phyloP scores from a whole-genome alignment of 2,888 invertebrate species.

The Parnassius glacialis region DNA sequence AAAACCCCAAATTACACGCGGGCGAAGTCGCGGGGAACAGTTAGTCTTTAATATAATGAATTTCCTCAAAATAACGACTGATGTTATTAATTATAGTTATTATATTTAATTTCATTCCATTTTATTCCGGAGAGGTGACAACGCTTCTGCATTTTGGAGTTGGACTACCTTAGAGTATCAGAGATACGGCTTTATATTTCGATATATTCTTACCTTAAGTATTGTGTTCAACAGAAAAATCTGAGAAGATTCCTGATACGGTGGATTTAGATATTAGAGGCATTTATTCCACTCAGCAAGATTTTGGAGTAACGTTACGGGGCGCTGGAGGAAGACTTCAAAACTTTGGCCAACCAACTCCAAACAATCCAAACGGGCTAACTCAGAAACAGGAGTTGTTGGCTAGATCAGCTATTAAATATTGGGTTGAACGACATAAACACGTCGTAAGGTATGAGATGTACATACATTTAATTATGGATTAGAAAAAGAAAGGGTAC shows the following conservation, averaged over 20 bases:
- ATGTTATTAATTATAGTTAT: no score
- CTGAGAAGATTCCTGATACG: slow-evolving; percentile 74
- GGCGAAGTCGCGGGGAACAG: no score
- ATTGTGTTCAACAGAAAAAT: slow-evolving; percentile 54
- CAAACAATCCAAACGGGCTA: slow-evolving; percentile 87
- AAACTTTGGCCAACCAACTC: slow-evolving; percentile 76
- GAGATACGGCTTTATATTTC: no score
- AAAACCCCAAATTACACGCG: no score
- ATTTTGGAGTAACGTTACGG: slow-evolving; percentile 88
- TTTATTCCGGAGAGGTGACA: no score
- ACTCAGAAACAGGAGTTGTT: slow-evolving; percentile 91
- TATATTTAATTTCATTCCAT: no score
- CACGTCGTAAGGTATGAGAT: slow-evolving; percentile 88
- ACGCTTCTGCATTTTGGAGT: no score
- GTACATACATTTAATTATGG: no score
- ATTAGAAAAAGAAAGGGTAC: no score
- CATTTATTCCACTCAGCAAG: slow-evolving; percentile 88
- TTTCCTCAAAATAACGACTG: no score
- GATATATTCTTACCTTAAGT: background rate
- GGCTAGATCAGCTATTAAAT: slow-evolving; percentile 92
- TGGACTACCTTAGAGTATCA: no score
- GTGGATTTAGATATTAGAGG: slow-evolving; percentile 85
- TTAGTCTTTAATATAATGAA: no score
- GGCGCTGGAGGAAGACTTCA: slow-evolving; percentile 84
- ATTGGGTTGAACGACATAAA: slow-evolving; percentile 94